Percentiles rank a stretch among this genome's conserved stretches.
Evolutionary conservation across 2,113 vertebrate genomes (phyloP).

Genomic region (Pterocles burchelli): DNA sequence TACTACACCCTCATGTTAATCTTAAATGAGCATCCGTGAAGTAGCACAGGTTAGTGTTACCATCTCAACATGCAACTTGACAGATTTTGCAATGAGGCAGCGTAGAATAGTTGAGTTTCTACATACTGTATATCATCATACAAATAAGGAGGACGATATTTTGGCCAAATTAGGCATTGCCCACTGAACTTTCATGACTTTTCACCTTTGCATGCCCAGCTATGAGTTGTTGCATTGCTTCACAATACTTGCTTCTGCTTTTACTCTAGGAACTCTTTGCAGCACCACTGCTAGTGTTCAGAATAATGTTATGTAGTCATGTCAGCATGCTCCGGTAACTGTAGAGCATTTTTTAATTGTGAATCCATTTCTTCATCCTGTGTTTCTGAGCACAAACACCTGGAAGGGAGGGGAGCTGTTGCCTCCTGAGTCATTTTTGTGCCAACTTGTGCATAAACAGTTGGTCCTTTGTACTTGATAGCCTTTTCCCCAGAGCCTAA

Average conservation of each 20-base stretch:
- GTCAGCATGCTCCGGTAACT: not conserved
- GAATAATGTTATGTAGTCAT: not conserved
- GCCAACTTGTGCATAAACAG: conserved; percentile 11
- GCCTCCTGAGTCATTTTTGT: conserved; percentile 20
- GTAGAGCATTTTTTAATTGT: not conserved
- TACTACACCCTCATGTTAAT: conserved; percentile 53
- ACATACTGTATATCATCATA: not conserved
- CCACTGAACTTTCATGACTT: not conserved
- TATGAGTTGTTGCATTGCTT: not conserved
- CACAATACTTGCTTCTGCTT: not conserved
- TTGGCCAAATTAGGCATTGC: not conserved
- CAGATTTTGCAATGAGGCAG: not conserved
- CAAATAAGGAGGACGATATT: not conserved
- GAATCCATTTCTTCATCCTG: not conserved
- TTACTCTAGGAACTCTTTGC: not conserved
- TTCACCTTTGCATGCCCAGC: not conserved
- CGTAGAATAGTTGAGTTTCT: not conserved
- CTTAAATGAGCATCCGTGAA: conserved; percentile 60
- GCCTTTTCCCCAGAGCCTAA: not conserved
- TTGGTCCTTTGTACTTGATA: not conserved
- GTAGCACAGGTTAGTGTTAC: conserved; percentile 8
- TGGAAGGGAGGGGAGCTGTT: conserved; percentile 13
- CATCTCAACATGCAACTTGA: not conserved
- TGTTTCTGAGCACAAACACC: conserved; percentile 16
- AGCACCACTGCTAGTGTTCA: not conserved